Conservation (phyloP, 2,113 vertebrate species). For the Xyliphius kryptos region DNA sequence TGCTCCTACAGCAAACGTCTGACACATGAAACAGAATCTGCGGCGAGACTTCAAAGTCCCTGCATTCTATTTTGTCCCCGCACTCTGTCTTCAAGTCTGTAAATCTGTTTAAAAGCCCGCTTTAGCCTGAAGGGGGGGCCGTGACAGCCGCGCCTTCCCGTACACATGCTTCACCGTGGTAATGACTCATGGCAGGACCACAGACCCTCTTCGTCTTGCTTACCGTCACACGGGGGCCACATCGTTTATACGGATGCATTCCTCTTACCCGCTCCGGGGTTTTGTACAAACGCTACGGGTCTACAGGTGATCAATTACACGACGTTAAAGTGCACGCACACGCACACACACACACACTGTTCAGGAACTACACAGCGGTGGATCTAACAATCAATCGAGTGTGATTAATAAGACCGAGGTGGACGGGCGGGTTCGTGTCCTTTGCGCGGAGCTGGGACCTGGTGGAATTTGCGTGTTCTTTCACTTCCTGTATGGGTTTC, state of each 20-base stretch:
- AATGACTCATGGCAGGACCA: neutral
- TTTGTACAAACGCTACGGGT: neutral
- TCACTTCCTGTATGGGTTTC: no score
- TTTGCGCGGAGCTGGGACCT: no score
- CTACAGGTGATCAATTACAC: slow-evolving; percentile 3
- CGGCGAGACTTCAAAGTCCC: neutral
- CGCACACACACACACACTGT: slow-evolving; percentile 7
- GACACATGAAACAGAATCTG: neutral
- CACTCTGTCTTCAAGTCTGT: neutral
- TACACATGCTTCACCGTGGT: neutral
- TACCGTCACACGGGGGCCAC: slow-evolving; percentile 1
- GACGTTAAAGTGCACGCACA: neutral
- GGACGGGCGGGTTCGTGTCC: no score
- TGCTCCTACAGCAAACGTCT: neutral
- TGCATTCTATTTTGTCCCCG: neutral
- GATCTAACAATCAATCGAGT: no score
- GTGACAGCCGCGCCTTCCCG: no score
- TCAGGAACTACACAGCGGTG: no score
- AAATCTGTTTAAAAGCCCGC: slow-evolving; percentile 2
- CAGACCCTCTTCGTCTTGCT: slow-evolving; percentile 7
- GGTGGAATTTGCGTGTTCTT: no score
- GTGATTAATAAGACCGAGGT: no score
- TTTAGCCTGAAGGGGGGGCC: neutral
- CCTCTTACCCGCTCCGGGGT: neutral
- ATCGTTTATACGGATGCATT: neutral